These are phyloP conservation scores for Drosophila subobscura DNA, from an alignment of 1,140 invertebrate species.

Conservation along the genomic window DNA sequence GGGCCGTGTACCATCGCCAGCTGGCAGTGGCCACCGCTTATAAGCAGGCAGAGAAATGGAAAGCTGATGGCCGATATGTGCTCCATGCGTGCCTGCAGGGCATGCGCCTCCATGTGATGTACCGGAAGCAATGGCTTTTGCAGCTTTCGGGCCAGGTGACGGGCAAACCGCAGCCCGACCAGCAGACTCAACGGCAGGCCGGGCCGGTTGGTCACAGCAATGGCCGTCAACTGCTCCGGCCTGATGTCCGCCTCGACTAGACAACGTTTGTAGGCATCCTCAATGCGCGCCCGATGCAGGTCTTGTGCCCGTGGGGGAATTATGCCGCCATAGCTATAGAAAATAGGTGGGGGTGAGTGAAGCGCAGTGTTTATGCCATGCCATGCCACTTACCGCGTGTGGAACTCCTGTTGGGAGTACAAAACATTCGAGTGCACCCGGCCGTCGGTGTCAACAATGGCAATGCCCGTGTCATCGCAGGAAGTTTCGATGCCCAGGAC, in stretches of 20 bases:
- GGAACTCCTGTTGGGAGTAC: conserved; percentile 90
- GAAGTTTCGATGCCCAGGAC: conserved; percentile 97
- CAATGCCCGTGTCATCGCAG: conserved; percentile 98
- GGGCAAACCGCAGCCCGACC: conserved; percentile 94
- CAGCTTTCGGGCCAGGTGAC: conserved; percentile 88
- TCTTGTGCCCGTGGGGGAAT: conserved; percentile 93
- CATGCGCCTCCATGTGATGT: conserved; percentile 99
- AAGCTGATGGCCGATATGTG: conserved; percentile 87
- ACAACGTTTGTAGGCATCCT: conserved; percentile 88
- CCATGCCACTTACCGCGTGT: conserved; percentile 86
- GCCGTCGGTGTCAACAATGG: conserved; percentile 89
- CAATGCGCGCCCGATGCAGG: conserved; percentile 92
- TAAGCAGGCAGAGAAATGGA: conserved; percentile 94
- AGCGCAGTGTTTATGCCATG: not conserved
- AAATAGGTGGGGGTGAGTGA: not conserved
- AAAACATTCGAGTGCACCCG: conserved; percentile 91
- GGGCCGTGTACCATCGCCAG: conserved; percentile 90
- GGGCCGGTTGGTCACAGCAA: conserved; percentile 95
- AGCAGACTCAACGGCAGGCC: conserved; percentile 90
- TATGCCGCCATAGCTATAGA: conserved; percentile 93
- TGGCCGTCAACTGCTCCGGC: conserved; percentile 92
- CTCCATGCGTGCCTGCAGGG: conserved; percentile 91
- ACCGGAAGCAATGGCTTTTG: conserved; percentile 96
- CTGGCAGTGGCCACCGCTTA: conserved; percentile 96
- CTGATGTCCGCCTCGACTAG: conserved; percentile 87